These are phyloP conservation scores for Neoarius graeffei DNA, from an alignment of 2,113 vertebrate genomes.

Conservation along the genomic window DNA sequence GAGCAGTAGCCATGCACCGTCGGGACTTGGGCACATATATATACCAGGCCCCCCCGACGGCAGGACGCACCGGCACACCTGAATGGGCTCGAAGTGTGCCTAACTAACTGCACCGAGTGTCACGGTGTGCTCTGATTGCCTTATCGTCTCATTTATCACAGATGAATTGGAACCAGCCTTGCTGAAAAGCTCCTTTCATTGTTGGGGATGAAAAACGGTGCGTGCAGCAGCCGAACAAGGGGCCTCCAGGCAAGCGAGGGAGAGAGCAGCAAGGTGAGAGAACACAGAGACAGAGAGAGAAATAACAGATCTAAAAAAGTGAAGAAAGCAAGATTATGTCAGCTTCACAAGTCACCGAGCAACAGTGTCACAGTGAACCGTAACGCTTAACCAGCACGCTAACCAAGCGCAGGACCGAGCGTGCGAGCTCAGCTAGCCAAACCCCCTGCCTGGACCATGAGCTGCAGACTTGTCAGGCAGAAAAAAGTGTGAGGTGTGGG, in stretches of 20 bases:
- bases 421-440: slow-evolving; percentile 42
- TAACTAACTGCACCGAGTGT: slow-evolving; percentile 82
- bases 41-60: slow-evolving; percentile 74
- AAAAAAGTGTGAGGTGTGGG: slow-evolving; percentile 41
- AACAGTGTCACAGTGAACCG: slow-evolving; percentile 52
- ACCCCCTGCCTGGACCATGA: slow-evolving; percentile 46
- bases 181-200: slow-evolving; percentile 86
- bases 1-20: slow-evolving; percentile 77
- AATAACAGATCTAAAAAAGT: slow-evolving; percentile 46
- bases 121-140: slow-evolving; percentile 91
- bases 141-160: slow-evolving; percentile 99
- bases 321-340: slow-evolving; percentile 58
- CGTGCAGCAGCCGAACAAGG: slow-evolving; percentile 63
- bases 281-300: slow-evolving; percentile 41
- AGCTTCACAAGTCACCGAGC: slow-evolving; percentile 53
- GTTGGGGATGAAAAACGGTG: slow-evolving; percentile 82
- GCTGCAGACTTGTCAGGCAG: slow-evolving; percentile 29
- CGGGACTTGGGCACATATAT: slow-evolving; percentile 77
- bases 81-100: slow-evolving; percentile 85
- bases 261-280: slow-evolving; percentile 36
- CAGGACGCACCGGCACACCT: slow-evolving; percentile 84
- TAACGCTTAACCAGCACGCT: slow-evolving; percentile 51
- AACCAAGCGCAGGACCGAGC: slow-evolving; percentile 45
- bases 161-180: slow-evolving; percentile 99
- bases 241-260: slow-evolving; percentile 62